Conservation (phyloP, 2,888 invertebrate genomes). For the Drosophila suboccidentalis region DNA sequence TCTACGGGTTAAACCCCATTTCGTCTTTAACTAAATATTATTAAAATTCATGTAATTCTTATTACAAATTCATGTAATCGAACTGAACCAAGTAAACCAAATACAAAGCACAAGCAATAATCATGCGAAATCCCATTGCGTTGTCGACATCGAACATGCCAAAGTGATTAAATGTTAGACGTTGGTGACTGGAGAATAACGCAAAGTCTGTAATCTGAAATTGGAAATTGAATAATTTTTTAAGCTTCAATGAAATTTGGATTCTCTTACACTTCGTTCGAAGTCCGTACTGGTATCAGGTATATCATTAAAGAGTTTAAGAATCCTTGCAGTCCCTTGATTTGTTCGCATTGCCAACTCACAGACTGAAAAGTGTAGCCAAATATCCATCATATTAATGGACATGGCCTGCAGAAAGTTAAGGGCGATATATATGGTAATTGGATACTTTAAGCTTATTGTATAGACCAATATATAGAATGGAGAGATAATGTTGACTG, state of each 20-base stretch:
- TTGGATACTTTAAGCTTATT: constrained; percentile 15
- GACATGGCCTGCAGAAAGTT: constrained; percentile 21
- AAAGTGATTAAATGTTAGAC: constrained; percentile 38
- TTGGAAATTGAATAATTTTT: neutral
- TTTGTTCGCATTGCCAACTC: constrained; percentile 39
- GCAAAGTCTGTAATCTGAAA: constrained; percentile 50
- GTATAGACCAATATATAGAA: constrained; percentile 44
- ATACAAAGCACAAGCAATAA: too few relatives aligned
- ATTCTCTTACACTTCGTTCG: constrained; percentile 34
- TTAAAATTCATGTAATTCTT: too few relatives aligned
- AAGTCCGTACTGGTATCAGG: constrained; percentile 1
- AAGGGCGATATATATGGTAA: neutral
- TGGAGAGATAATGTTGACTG: constrained; percentile 43
- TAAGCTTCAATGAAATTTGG: neutral
- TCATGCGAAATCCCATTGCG: constrained; percentile 55
- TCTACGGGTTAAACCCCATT: too few relatives aligned
- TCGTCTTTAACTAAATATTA: too few relatives aligned
- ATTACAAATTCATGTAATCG: constrained; percentile 52
- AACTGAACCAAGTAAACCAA: constrained; percentile 62
- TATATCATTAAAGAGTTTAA: constrained; percentile 42
- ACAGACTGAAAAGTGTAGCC: constrained; percentile 50
- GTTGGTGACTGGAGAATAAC: constrained; percentile 43
- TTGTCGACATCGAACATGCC: constrained; percentile 50
- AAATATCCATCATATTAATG: constrained; percentile 53
- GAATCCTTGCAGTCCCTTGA: constrained; percentile 25